Evolutionary conservation across 2,113 vertebrate genomes (phyloP).

Genomic region (Ctenomys sociabilis): DNA sequence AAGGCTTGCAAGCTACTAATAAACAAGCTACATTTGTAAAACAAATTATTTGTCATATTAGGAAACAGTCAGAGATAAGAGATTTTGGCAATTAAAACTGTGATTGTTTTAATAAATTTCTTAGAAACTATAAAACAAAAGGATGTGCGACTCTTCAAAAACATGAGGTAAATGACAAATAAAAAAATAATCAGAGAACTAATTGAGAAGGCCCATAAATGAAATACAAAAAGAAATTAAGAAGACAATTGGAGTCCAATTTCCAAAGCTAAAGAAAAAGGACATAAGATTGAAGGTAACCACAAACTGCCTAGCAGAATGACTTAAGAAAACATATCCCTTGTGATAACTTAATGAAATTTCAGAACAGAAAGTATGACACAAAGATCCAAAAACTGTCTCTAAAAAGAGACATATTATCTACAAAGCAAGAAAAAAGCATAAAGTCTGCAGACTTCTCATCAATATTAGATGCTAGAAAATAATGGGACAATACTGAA

Average conservation of each 20-base stretch:
- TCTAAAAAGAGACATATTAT: neutral
- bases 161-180: neutral
- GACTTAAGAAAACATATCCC: neutral
- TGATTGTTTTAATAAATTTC: neutral
- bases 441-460: neutral
- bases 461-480: neutral
- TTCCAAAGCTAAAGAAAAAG: neutral
- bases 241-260: neutral
- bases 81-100: slow-evolving; percentile 26
- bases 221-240: slow-evolving; percentile 42
- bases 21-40: slow-evolving; percentile 10
- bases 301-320: neutral
- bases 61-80: neutral
- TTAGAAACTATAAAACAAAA: neutral
- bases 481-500: neutral
- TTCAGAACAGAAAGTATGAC: neutral
- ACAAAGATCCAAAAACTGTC: neutral
- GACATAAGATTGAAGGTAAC: neutral
- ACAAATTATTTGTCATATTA: neutral
- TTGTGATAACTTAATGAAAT: neutral
- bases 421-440: neutral
- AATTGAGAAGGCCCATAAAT: neutral
- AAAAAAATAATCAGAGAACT: neutral
- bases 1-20: neutral
- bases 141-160: neutral